phyloP scores from a whole-genome alignment of 2,797 vertebrate genomes.

The Okamejei kenojei region DNA sequence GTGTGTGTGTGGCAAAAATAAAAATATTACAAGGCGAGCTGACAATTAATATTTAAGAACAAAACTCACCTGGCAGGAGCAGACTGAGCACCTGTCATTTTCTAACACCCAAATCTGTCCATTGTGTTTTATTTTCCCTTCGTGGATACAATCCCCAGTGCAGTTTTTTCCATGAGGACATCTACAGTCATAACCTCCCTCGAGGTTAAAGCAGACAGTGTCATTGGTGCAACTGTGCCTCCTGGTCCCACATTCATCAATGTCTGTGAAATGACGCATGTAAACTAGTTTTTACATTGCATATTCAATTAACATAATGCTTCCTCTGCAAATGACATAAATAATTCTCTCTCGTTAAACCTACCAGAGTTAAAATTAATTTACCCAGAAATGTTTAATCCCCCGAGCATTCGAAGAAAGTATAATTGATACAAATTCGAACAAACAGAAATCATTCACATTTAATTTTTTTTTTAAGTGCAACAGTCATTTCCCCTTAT shows the following conservation, averaged over 20 bases:
- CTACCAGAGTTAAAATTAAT: conserved; percentile 41
- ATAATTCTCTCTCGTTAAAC: conserved; percentile 38
- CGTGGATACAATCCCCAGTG: conserved; percentile 89
- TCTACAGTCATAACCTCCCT: conserved; percentile 90
- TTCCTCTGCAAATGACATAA: conserved; percentile 39
- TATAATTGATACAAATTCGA: not conserved
- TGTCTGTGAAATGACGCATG: conserved; percentile 63
- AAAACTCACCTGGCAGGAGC: conserved; percentile 85
- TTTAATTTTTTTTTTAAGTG: conserved; percentile 3
- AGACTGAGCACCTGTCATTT: conserved; percentile 90
- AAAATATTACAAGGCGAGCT: not conserved
- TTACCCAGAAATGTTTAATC: conserved; percentile 39
- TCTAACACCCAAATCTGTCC: conserved; percentile 97
- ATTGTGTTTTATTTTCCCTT: conserved; percentile 86
- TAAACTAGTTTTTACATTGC: conserved; percentile 45
- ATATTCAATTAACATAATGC: conserved; percentile 44
- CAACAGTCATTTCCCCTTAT: not conserved
- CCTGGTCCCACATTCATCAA: conserved; percentile 88
- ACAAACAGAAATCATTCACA: not conserved
- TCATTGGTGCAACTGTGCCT: conserved; percentile 93
- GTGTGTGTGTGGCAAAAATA: not conserved
- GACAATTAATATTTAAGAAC: not conserved
- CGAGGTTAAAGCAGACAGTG: conserved; percentile 94
- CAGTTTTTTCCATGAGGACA: conserved; percentile 96
- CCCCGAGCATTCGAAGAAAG: not conserved